Percentiles rank a stretch among this genome's conserved stretches.
phyloP scores from a whole-genome alignment of 2,113 vertebrate genomes.

The Triplophysa siluroides region DNA sequence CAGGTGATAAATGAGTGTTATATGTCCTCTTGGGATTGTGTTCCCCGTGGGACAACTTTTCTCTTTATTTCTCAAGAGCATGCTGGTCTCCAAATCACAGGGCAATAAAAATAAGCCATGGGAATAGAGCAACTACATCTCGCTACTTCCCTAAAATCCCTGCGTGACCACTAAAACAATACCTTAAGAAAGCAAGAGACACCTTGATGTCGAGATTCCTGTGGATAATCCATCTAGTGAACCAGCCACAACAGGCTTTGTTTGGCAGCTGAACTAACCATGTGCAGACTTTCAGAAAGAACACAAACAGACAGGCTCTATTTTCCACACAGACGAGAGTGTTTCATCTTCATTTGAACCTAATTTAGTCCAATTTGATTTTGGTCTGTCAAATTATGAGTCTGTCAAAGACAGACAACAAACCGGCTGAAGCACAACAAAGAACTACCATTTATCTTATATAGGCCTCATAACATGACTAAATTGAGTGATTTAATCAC shows the following conservation, averaged over 20 bases:
- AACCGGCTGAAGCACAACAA: not conserved
- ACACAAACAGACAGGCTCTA: constrained; percentile 16
- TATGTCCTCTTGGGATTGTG: not conserved
- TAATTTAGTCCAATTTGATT: constrained; percentile 43
- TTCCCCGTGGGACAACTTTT: not conserved
- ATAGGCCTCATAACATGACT: constrained; percentile 2
- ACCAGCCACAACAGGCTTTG: not conserved
- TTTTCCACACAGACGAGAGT: not conserved
- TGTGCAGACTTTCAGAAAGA: constrained; percentile 12
- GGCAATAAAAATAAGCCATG: not conserved
- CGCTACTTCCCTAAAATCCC: not conserved
- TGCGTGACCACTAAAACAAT: not conserved
- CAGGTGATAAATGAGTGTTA: constrained; percentile 28
- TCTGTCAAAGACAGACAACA: not conserved
- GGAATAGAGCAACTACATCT: not conserved
- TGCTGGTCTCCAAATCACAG: not conserved
- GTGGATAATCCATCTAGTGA: constrained; percentile 15
- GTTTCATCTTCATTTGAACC: constrained; percentile 29
- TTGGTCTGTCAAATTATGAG: not conserved
- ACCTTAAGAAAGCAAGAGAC: not conserved
- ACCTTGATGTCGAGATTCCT: constrained; percentile 23
- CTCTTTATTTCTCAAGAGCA: not conserved
- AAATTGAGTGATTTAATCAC: not conserved
- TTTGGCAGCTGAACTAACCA: constrained; percentile 17
- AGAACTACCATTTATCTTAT: not conserved